Base-by-base conservation (phyloP, 2,113 vertebrate species). In the Trematocara nigrifrons region DNA sequence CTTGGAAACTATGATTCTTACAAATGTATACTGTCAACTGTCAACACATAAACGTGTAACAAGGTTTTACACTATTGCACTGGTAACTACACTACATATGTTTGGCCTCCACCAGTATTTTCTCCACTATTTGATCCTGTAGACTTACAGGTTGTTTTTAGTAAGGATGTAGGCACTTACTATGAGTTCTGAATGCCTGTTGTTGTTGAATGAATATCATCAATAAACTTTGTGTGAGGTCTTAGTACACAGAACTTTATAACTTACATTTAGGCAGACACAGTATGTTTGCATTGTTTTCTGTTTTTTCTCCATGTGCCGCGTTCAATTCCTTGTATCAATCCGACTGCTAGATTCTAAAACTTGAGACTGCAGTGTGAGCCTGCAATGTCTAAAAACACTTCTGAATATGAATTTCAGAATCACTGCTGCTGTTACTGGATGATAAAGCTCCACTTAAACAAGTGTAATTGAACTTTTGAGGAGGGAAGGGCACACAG, bases 381-480 rank as follows among this genome's bases (percentile, higher is more conserved):
- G 71, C 1, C 3, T 51, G 71, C 45, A n/a, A 29, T 51, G 26
- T 76, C 18, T 33, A 33, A 76, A 33, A 76, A 51, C 45, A 31
- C 26, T 6, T 49, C 22, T 35, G 26, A 69, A 69, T 45, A 12
- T 12, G 33, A 66, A 31, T 38, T 16, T 13, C n/a, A 49, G 51
- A 71, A 47, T 69, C 18, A 4, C 10, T 26, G 22, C 52, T 74
- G 52, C 47, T 82, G 74, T n/a, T 22, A 86, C 33, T 51, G 76
- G 13, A 83, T 47, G 82, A 87, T 82, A 26, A 86, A 87, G 59
- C 86, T 71, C 54, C 53, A 76, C 35, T 57, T 18, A 83, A 89
- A 85, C 81, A 83, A 81, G 79, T 86, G 80, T 82, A 74, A 85
- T 59, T 85, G 81, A 85, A 83, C 87, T 80, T 87, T 81, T 54